Evolutionary conservation across 2,888 invertebrate species (phyloP).

Genomic region (Drosophila emarginata): DNA sequence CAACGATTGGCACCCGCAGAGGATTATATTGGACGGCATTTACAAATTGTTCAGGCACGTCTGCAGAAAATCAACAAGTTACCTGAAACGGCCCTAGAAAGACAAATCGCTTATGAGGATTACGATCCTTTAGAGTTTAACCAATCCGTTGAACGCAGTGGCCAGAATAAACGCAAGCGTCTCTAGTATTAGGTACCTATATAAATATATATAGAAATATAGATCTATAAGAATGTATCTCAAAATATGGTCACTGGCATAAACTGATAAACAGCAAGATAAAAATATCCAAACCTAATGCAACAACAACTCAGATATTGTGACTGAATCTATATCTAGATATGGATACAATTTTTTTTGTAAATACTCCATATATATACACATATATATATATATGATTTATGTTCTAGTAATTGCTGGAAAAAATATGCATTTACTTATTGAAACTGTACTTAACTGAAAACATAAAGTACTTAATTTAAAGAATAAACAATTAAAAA

Average conservation of each 20-base stretch:
- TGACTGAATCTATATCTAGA: constrained; percentile 4
- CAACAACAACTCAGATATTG: neutral
- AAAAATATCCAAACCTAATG: neutral
- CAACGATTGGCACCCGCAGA: constrained; percentile 93
- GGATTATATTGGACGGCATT: constrained; percentile 94
- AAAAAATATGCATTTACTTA: neutral
- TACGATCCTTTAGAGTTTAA: constrained; percentile 81
- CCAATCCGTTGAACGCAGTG: constrained; percentile 26
- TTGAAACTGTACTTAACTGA: neutral
- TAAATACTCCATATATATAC: neutral
- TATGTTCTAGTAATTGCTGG: neutral
- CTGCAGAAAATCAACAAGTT: constrained; percentile 78
- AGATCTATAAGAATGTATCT: neutral
- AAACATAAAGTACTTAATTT: neutral
- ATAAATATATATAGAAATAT: constrained; percentile 10
- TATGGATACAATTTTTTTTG: neutral
- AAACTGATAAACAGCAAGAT: constrained; percentile 19
- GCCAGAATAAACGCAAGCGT: constrained; percentile 47
- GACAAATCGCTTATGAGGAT: constrained; percentile 79
- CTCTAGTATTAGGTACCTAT: constrained; percentile 47
- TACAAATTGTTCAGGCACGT: constrained; percentile 88
- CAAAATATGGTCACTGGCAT: too few species aligned
- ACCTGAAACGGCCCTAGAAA: constrained; percentile 79
- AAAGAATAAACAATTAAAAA: neutral
- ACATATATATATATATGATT: neutral